Percentiles rank a stretch among this genome's conserved stretches.
Conservation (phyloP, 1,140 invertebrate genomes). For the Popillia japonica region DNA sequence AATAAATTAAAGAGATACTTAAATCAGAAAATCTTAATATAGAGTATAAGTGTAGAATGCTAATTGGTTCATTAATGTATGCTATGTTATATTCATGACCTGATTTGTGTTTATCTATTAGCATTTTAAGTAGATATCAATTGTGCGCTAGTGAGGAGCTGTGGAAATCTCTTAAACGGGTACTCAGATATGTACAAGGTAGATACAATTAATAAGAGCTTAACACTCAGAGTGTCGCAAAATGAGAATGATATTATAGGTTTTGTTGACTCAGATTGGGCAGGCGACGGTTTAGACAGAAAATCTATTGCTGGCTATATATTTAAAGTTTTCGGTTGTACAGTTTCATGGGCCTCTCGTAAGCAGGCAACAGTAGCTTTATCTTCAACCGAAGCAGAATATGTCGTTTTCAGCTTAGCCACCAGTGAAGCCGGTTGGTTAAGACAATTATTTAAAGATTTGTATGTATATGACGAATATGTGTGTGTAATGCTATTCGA, state of each 20-base stretch:
- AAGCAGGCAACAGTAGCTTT: slow-evolving; percentile 53
- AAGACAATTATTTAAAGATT: slow-evolving; percentile 44
- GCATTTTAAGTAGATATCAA: slow-evolving; percentile 33
- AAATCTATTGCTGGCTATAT: slow-evolving; percentile 59
- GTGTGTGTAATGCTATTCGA: slow-evolving; percentile 42
- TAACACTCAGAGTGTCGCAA: background rate
- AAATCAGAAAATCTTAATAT: no score
- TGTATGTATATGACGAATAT: slow-evolving; percentile 12
- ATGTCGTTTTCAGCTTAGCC: slow-evolving; percentile 46
- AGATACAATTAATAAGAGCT: background rate
- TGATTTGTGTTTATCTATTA: slow-evolving; percentile 40
- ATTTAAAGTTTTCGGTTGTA: slow-evolving; percentile 50
- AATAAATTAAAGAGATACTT: no score
- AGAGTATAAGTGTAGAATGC: no score
- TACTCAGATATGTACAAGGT: slow-evolving; percentile 33
- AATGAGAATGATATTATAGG: slow-evolving; percentile 37
- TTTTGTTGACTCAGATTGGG: slow-evolving; percentile 61
- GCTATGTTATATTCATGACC: slow-evolving; percentile 23
- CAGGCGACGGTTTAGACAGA: slow-evolving; percentile 52
- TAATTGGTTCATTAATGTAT: no score
- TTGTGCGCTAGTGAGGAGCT: slow-evolving; percentile 7
- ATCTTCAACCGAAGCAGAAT: slow-evolving; percentile 56
- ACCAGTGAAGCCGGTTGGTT: slow-evolving; percentile 52
- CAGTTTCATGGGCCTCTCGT: slow-evolving; percentile 43
- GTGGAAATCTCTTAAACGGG: slow-evolving; percentile 24